These are phyloP conservation scores for Sciurus carolinensis DNA, from an alignment of 2,797 vertebrate species.

Conservation along the genomic window DNA sequence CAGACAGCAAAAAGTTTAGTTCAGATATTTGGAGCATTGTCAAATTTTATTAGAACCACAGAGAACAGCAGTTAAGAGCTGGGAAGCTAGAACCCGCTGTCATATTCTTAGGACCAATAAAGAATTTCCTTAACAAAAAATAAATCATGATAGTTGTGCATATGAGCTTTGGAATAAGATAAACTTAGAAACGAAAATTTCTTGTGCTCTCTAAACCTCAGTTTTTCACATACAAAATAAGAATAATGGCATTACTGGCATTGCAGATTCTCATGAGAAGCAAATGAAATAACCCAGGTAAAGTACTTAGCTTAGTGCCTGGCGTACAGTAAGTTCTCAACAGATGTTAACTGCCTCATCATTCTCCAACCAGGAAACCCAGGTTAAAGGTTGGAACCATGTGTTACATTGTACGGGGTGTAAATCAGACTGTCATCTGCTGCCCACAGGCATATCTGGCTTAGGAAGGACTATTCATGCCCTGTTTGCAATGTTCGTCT, in stretches of 20 bases:
- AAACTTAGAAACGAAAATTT: constrained; percentile 14
- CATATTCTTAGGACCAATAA: background rate
- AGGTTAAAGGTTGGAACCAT: background rate
- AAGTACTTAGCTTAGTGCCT: background rate
- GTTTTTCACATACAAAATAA: constrained; percentile 18
- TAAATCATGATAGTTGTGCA: background rate
- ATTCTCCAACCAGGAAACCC: background rate
- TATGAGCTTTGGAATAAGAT: background rate
- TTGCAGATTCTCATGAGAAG: background rate
- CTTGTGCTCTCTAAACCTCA: background rate
- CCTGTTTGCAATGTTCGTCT: background rate
- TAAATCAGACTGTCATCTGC: background rate
- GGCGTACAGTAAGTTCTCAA: background rate
- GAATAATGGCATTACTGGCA: background rate
- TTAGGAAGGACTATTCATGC: background rate
- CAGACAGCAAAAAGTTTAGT: background rate
- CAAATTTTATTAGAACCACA: background rate
- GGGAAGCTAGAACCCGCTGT: background rate
- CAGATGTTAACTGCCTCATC: background rate
- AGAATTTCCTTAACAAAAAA: background rate
- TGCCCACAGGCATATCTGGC: background rate
- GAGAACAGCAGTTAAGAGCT: background rate
- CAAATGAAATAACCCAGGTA: background rate
- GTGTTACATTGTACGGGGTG: background rate
- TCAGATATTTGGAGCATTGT: background rate